phyloP scores from a whole-genome alignment of 2,888 invertebrate species.

The Meloe dianella region DNA sequence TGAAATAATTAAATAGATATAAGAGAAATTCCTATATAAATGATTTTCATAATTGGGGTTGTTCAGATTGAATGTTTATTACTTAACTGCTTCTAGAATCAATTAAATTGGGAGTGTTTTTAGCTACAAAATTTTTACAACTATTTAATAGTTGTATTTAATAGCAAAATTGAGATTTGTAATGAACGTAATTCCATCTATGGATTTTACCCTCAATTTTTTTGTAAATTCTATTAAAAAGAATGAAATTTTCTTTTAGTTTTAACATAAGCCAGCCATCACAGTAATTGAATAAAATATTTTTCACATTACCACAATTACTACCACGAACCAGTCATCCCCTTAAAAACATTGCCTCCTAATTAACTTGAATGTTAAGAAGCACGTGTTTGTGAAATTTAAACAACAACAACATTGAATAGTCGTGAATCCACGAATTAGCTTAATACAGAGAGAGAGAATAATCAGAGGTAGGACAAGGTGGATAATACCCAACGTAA shows the following conservation, averaged over 20 bases:
- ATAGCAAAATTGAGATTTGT: neutral
- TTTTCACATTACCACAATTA: neutral
- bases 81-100: constrained; percentile 9
- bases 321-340: neutral
- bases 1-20: neutral
- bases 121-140: neutral
- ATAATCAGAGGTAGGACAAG: constrained; percentile 50
- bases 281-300: neutral
- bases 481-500: constrained; percentile 47
- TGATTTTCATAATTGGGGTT: too few relatives aligned
- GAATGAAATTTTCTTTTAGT: neutral
- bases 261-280: neutral
- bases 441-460: constrained; percentile 42
- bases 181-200: neutral
- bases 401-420: constrained; percentile 31
- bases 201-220: too few relatives aligned
- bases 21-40: neutral
- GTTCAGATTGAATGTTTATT: neutral
- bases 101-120: neutral
- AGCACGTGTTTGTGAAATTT: constrained; percentile 39
- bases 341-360: neutral
- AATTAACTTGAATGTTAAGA: constrained; percentile 13
- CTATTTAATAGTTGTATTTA: neutral
- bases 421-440: constrained; percentile 39
- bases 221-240: too few relatives aligned